phyloP scores from a whole-genome alignment of 2,797 vertebrate species.

The Avahi laniger region DNA sequence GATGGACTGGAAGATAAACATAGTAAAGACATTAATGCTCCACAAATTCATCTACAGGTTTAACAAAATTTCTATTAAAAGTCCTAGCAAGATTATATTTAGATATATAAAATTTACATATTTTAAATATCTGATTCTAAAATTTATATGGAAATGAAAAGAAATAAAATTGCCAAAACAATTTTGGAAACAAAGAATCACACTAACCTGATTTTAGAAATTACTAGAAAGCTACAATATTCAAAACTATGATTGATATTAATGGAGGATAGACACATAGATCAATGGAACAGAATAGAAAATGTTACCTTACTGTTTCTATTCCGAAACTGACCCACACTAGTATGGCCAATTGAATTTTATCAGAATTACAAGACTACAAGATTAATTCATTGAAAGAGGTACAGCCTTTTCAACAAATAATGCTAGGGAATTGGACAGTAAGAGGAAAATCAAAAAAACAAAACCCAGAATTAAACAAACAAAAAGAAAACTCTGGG shows the following conservation, averaged over 20 bases:
- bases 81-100: not conserved
- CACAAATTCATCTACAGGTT: not conserved
- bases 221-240: not conserved
- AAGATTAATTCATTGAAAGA: not conserved
- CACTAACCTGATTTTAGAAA: not conserved
- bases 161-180: not conserved
- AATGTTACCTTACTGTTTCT: not conserved
- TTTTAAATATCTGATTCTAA: not conserved
- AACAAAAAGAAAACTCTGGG: not conserved
- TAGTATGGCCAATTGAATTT: not conserved
- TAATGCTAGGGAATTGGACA: not conserved
- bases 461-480: not conserved
- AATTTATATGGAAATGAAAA: not conserved
- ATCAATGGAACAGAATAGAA: not conserved
- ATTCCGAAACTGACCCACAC: not conserved
- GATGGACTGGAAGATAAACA: not conserved
- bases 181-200: not conserved
- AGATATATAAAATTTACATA: not conserved
- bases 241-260: not conserved
- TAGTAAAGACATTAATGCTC: not conserved
- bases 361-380: not conserved
- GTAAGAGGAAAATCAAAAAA: not conserved
- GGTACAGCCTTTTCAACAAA: not conserved
- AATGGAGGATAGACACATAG: not conserved
- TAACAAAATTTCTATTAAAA: not conserved